Evolutionary conservation across 2,113 vertebrate species (phyloP).

Genomic region (Phylloscopus trochiloides): DNA sequence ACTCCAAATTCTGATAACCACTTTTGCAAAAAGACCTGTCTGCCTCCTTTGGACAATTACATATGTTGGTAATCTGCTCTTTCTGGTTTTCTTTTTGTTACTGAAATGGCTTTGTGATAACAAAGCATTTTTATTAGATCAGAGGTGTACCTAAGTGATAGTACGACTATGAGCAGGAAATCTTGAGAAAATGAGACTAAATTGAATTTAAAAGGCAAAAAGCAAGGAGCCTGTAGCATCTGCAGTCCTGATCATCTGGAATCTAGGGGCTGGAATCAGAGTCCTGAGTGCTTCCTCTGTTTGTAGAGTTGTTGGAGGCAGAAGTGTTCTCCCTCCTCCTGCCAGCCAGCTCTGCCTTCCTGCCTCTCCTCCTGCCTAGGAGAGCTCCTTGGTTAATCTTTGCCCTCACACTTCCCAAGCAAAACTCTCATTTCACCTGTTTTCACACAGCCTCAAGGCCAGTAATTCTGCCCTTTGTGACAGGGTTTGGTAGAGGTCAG

Average conservation of each 20-base stretch:
- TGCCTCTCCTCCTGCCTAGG: not conserved
- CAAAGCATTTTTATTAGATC: not conserved
- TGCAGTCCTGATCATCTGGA: not conserved
- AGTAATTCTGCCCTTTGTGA: not conserved
- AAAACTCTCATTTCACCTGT: not conserved
- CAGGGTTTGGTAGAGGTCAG: not conserved
- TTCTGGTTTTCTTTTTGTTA: not conserved
- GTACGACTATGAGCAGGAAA: not conserved
- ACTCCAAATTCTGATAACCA: not conserved
- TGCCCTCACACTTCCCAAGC: not conserved
- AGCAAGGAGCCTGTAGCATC: not conserved
- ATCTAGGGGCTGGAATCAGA: not conserved
- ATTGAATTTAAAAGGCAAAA: not conserved
- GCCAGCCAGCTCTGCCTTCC: not conserved
- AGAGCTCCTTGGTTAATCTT: not conserved
- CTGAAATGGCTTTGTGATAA: not conserved
- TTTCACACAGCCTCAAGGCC: not conserved
- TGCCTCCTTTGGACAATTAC: not conserved
- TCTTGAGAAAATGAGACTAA: not conserved
- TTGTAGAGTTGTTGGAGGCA: not conserved
- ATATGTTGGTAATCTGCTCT: not conserved
- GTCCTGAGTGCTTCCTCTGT: not conserved
- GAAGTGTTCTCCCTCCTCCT: not conserved
- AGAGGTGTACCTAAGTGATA: not conserved
- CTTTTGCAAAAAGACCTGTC: not conserved